Evolutionary conservation across 2,113 vertebrate genomes (phyloP).

Genomic region (Paraplagusia blochii): DNA sequence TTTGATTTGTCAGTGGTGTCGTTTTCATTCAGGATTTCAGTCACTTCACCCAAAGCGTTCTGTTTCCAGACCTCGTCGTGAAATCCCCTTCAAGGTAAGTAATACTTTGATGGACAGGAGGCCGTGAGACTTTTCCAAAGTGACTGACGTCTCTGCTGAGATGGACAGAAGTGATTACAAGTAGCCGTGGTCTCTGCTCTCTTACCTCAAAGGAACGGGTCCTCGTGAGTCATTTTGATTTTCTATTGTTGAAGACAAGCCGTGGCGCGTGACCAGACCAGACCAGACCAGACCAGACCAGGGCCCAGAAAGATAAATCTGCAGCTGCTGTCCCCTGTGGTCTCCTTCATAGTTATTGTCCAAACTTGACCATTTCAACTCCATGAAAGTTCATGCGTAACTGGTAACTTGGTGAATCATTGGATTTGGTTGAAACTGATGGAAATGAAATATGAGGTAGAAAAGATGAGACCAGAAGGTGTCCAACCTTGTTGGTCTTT

Average conservation of each 20-base stretch:
- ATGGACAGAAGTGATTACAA: slow-evolving; percentile 13
- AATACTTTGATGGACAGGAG: slow-evolving; percentile 27
- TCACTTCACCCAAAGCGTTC: slow-evolving; percentile 31
- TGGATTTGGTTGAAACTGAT: too few relatives aligned
- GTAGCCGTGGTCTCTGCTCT: slow-evolving; percentile 5
- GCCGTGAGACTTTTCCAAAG: slow-evolving; percentile 21
- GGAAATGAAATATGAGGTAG: too few relatives aligned
- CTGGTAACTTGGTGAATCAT: too few relatives aligned
- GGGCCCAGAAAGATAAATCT: slow-evolving; percentile 15
- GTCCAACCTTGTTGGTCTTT: too few relatives aligned
- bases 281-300: too few relatives aligned
- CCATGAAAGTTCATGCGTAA: too few relatives aligned
- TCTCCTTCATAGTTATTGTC: too few relatives aligned
- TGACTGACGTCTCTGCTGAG: slow-evolving; percentile 27
- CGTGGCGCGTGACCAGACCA: slow-evolving; percentile 10
- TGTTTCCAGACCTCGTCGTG: slow-evolving; percentile 24
- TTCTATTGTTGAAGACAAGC: slow-evolving; percentile 21
- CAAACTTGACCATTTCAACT: too few relatives aligned
- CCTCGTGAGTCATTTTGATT: slow-evolving; percentile 12
- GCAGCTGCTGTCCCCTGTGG: not conserved
- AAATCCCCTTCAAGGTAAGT: slow-evolving; percentile 21
- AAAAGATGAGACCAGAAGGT: too few relatives aligned
- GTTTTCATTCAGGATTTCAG: slow-evolving; percentile 28
- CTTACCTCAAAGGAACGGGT: slow-evolving; percentile 24
- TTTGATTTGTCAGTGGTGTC: too few relatives aligned